Base-by-base conservation (phyloP, 2,113 vertebrate genomes). In the Channa maculata region DNA sequence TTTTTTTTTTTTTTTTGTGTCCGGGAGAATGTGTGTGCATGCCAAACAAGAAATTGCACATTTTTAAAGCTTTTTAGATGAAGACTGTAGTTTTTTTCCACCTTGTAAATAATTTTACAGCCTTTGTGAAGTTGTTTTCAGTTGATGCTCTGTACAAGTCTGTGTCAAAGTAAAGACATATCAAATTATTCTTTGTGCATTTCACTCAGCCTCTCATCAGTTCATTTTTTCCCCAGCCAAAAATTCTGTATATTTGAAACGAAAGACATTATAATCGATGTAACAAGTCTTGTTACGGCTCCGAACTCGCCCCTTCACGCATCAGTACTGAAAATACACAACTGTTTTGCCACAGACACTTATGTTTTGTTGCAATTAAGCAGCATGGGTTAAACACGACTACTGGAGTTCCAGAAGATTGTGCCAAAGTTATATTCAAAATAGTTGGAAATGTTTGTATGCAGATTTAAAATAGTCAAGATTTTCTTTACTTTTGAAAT, bases 41-140 rank as follows among this genome's bases (percentile, higher is more conserved):
- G 96, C 96, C 94, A 93, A 95, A 95, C 87, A 91, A 94, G 84
- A 94, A 92, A 91, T 94, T 95, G 94, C 96, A 96, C 95, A 96
- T 95, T 94, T 93, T 91, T 88, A 90, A 95, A 94, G 94, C 92
- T 94, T 96, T 94, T 95, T 92, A 92, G 95, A 94, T 93, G 79
- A 87, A 90, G 77, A 95, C 82, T 68, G 91, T 97, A 95, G 95
- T 90, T 89, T 85, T 80, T 72, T 71, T 95, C 90, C 94, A 92
- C 82, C n/a, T 78, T 99, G 96, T 97, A 98, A 97, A 98, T 97
- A 97, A 91, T 96, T 95, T 95, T 95, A 94, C 92, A 78, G 80
- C 92, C 95, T 95, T 96, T 96, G 96, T 96, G 95, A 96, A 93
- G 92, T 96, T 93, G 89, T 92, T 94, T 94, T 94, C 65, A 88